Evolutionary conservation across 1,140 invertebrate genomes (phyloP).

Genomic region (Meloidogyne chitwoodi): DNA sequence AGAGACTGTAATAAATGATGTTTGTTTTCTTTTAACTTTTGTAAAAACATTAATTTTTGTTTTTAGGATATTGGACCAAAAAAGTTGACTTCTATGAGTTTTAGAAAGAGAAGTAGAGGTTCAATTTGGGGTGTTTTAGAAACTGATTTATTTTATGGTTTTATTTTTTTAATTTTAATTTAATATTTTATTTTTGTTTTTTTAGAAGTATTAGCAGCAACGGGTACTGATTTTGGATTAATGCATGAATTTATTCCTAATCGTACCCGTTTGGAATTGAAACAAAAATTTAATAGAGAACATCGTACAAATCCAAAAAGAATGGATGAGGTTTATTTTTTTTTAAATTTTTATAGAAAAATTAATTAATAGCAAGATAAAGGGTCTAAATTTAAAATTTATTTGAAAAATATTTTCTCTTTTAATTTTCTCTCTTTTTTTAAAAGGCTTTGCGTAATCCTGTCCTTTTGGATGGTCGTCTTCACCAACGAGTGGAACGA

Average conservation of each 20-base stretch:
- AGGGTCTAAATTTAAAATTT: too few species aligned
- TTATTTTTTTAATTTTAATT: not conserved
- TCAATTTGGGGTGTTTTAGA: constrained; percentile 29
- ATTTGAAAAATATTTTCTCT: too few species aligned
- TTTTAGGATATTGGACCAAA: constrained; percentile 39
- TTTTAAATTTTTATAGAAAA: not conserved
- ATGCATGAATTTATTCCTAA: constrained; percentile 45
- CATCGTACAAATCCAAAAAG: constrained; percentile 26
- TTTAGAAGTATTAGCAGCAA: constrained; percentile 37
- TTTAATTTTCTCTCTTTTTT: not conserved
- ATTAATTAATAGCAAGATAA: too few species aligned
- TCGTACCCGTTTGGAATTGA: constrained; percentile 36
- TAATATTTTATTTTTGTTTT: not conserved
- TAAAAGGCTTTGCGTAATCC: not conserved
- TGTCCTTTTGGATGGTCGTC: constrained; percentile 18
- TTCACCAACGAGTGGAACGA: constrained; percentile 19
- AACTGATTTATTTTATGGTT: constrained; percentile 44
- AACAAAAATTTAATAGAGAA: constrained; percentile 45
- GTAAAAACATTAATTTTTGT: not conserved
- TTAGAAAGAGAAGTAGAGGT: constrained; percentile 29
- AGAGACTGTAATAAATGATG: constrained; percentile 40
- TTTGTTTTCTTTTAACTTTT: not conserved
- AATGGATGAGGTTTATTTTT: constrained; percentile 30
- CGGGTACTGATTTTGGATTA: constrained; percentile 41
- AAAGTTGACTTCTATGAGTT: constrained; percentile 37